phyloP scores from a whole-genome alignment of 2,888 invertebrate genomes.

The Acanthosepion pharaonis region DNA sequence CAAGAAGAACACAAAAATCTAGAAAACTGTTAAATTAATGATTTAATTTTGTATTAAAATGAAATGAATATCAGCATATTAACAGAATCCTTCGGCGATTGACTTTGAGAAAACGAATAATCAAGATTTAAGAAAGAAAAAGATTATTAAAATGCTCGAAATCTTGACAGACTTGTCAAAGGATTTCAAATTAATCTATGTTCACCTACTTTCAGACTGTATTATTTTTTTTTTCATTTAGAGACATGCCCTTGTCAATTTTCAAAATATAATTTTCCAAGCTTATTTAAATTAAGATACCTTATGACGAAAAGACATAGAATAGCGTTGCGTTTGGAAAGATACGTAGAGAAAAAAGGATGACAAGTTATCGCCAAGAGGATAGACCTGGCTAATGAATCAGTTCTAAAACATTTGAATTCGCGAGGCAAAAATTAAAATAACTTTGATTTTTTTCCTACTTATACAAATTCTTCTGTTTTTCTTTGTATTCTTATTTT shows the following conservation, averaged over 20 bases:
- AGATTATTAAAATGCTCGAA: not conserved
- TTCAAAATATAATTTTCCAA: not conserved
- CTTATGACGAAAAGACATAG: not conserved
- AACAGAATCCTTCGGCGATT: not conserved
- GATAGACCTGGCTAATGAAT: not conserved
- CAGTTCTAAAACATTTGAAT: not conserved
- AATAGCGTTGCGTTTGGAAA: not conserved
- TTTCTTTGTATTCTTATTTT: too few species aligned
- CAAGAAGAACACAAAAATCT: not conserved
- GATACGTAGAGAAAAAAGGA: not conserved
- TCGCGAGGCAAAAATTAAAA: not conserved
- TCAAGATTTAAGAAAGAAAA: not conserved
- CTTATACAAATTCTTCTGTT: not conserved
- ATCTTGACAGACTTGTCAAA: not conserved
- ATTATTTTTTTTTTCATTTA: not conserved
- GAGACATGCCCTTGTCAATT: not conserved
- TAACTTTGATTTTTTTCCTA: not conserved
- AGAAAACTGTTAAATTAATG: not conserved
- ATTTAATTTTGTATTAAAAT: not conserved
- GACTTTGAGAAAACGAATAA: not conserved
- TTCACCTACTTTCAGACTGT: not conserved
- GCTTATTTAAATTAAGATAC: conserved; percentile 6
- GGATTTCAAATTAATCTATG: not conserved
- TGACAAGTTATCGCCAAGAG: not conserved
- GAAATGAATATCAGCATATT: not conserved